A percentile compares a stretch with the other conserved stretches of the same genome.
These are phyloP conservation scores for Benitochromis conjunctus DNA, from an alignment of 2,113 vertebrate genomes.

Conservation along the genomic window DNA sequence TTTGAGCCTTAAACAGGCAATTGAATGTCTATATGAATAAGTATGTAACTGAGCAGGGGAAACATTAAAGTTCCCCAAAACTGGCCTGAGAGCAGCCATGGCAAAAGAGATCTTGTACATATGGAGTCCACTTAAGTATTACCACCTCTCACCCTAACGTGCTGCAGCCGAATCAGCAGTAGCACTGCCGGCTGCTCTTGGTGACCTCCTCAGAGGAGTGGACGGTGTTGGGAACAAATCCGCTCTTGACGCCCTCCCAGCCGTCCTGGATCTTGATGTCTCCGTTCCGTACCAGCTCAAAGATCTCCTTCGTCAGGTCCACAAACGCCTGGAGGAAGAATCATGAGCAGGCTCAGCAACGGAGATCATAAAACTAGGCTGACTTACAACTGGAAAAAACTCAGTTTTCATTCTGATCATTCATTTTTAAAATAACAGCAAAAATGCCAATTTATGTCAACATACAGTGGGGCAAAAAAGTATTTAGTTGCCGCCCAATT, in stretches of 20 bases:
- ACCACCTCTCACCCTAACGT: neutral
- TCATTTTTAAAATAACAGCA: neutral
- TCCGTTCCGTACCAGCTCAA: constrained; percentile 90
- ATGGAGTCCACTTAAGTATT: neutral
- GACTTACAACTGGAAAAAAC: neutral
- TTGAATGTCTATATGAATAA: neutral
- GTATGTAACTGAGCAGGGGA: neutral
- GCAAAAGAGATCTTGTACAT: neutral
- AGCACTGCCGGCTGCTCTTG: constrained; percentile 87
- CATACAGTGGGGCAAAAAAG: no score
- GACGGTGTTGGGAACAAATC: constrained; percentile 92
- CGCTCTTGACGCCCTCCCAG: constrained; percentile 98
- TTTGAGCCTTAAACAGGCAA: constrained; percentile 1
- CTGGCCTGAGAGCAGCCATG: neutral
- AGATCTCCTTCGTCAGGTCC: constrained; percentile 92
- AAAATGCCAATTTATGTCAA: no score
- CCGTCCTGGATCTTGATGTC: constrained; percentile 96
- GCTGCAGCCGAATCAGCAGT: constrained; percentile 77
- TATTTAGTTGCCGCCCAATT: no score
- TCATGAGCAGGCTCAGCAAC: neutral
- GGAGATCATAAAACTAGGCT: neutral
- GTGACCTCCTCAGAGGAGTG: constrained; percentile 94
- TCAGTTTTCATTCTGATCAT: neutral
- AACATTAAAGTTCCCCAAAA: neutral
- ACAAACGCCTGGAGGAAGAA: constrained; percentile 76